These are phyloP conservation scores for Synaphobranchus kaupii DNA, from an alignment of 2,797 vertebrate species.

Conservation along the genomic window DNA sequence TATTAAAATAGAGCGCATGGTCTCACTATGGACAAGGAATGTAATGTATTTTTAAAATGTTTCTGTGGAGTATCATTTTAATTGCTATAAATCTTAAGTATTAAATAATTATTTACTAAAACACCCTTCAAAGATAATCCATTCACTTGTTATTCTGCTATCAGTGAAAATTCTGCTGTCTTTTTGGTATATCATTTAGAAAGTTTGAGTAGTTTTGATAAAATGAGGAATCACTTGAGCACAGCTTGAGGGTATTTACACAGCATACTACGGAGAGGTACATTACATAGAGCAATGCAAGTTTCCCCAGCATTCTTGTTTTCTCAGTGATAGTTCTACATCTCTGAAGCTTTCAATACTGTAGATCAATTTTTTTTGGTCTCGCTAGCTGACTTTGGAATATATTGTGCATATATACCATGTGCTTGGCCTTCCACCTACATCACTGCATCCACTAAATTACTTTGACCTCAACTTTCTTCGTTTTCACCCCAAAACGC, in stretches of 20 bases:
- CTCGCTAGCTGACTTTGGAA: neutral
- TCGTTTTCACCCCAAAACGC: too few species aligned
- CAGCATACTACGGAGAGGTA: neutral
- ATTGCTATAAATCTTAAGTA: neutral
- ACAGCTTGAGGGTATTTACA: neutral
- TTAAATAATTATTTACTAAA: neutral
- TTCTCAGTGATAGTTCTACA: neutral
- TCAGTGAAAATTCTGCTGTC: neutral
- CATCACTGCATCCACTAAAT: too few species aligned
- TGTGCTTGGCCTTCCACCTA: too few species aligned
- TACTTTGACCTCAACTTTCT: too few species aligned
- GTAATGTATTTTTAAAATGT: too few species aligned
- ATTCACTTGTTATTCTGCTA: neutral
- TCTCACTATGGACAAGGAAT: too few species aligned
- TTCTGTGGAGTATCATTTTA: too few species aligned
- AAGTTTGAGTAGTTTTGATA: neutral
- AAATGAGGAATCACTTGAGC: neutral
- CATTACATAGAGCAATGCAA: neutral
- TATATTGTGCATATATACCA: too few species aligned
- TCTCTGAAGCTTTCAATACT: neutral
- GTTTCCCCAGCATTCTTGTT: neutral
- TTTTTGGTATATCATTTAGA: neutral
- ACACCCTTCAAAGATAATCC: neutral
- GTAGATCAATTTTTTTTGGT: neutral
- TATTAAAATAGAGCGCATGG: too few species aligned